phyloP scores from a whole-genome alignment of 2,113 vertebrate genomes.

The Australoheros scitulus region DNA sequence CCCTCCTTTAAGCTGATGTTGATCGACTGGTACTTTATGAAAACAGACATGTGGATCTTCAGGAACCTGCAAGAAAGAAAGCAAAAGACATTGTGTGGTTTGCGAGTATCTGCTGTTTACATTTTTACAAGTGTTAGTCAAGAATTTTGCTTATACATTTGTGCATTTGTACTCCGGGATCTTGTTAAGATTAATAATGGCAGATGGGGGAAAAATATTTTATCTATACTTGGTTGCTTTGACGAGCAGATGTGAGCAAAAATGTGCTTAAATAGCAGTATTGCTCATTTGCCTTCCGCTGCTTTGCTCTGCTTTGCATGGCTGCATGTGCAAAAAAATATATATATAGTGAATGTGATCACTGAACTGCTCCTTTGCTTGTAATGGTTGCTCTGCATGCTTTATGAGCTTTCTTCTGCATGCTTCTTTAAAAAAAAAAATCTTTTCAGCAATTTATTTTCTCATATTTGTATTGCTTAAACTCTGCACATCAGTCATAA shows the following conservation, averaged over 20 bases:
- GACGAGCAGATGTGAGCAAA: neutral
- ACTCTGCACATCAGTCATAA: neutral
- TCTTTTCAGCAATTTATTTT: neutral
- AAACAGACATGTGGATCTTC: constrained; percentile 39
- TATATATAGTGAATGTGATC: neutral
- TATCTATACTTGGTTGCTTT: neutral
- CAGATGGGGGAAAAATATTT: neutral
- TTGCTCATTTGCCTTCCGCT: neutral
- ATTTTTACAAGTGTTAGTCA: neutral
- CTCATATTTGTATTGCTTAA: neutral
- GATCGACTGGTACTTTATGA: constrained; percentile 47
- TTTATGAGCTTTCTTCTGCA: neutral
- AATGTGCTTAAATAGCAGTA: neutral
- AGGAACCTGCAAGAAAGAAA: constrained; percentile 40
- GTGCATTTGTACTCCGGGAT: neutral
- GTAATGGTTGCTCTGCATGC: neutral
- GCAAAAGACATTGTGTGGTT: neutral
- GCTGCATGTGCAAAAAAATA: neutral
- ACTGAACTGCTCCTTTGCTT: neutral
- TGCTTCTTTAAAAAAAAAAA: neutral
- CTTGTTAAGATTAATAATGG: neutral
- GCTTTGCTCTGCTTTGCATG: neutral
- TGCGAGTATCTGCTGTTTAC: neutral
- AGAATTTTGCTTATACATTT: neutral
- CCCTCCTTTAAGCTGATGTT: constrained; percentile 46